These are phyloP conservation scores for Dryobota labecula DNA, from an alignment of 2,888 invertebrate species.

Conservation along the genomic window DNA sequence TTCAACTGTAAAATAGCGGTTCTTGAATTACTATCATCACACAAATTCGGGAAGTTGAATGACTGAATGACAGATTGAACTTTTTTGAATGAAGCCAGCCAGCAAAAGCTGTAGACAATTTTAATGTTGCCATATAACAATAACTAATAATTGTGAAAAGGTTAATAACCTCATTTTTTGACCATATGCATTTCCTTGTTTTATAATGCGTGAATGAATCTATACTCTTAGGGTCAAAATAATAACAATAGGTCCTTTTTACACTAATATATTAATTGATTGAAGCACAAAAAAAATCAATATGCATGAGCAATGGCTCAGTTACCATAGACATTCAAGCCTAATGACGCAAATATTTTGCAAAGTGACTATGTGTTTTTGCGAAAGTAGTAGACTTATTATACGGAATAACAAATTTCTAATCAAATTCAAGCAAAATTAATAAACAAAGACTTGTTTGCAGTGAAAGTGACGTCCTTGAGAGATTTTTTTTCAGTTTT, in stretches of 20 bases:
- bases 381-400: not conserved
- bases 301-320: too few relatives aligned
- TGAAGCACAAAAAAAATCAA: not conserved
- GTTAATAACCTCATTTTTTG: not conserved
- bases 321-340: slow-evolving; percentile 16
- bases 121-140: slow-evolving; percentile 12
- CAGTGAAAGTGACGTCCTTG: slow-evolving; percentile 59
- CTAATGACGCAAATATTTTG: not conserved
- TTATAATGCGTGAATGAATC: not conserved
- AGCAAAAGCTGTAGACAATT: slow-evolving; percentile 13
- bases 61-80: slow-evolving; percentile 20
- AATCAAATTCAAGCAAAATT: not conserved
- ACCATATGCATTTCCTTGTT: not conserved
- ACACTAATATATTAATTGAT: not conserved
- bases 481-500: slow-evolving; percentile 30
- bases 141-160: too few relatives aligned
- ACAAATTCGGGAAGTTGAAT: slow-evolving; percentile 31
- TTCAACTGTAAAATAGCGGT: slow-evolving; percentile 32
- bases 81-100: slow-evolving; percentile 5
- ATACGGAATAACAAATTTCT: not conserved
- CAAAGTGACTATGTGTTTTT: not conserved
- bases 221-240: not conserved
- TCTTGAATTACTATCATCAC: slow-evolving; percentile 37
- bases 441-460: not conserved
- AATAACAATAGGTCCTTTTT: not conserved